Conservation (phyloP, 2,888 invertebrate species). For the Campaea margaritaria region DNA sequence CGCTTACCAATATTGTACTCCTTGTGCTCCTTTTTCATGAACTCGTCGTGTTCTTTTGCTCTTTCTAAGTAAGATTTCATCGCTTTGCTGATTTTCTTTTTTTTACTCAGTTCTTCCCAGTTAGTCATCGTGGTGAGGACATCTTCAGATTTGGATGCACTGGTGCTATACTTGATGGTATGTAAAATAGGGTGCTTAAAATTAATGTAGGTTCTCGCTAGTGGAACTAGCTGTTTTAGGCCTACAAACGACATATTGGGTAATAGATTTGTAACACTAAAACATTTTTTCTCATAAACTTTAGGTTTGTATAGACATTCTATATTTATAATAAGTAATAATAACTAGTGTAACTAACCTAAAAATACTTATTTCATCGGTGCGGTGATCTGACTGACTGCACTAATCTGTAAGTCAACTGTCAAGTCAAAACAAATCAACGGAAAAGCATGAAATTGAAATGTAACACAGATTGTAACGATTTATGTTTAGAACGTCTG, state of each 20-base stretch:
- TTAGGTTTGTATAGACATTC: too few species aligned
- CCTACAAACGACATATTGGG: constrained; percentile 59
- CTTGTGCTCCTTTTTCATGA: constrained; percentile 90
- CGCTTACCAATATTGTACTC: constrained; percentile 97
- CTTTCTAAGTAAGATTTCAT: constrained; percentile 95
- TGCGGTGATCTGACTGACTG: too few species aligned
- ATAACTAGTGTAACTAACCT: too few species aligned
- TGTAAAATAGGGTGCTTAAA: constrained; percentile 49
- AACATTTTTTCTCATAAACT: not conserved
- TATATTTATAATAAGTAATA: too few species aligned
- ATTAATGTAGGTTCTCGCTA: constrained; percentile 48
- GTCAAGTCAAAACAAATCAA: too few species aligned
- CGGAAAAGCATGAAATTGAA: too few species aligned
- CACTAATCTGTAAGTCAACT: too few species aligned
- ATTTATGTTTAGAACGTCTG: too few species aligned
- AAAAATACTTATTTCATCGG: too few species aligned
- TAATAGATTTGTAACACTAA: not conserved
- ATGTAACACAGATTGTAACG: too few species aligned
- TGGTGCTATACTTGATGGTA: constrained; percentile 56
- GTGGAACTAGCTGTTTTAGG: constrained; percentile 58
- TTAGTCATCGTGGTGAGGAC: constrained; percentile 65
- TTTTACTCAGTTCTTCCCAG: constrained; percentile 78
- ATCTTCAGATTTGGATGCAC: constrained; percentile 48
- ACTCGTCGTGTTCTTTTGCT: constrained; percentile 91
- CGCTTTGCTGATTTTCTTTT: constrained; percentile 91